Base-by-base conservation (phyloP, 2,888 invertebrate species). In the Dioctria linearis region DNA sequence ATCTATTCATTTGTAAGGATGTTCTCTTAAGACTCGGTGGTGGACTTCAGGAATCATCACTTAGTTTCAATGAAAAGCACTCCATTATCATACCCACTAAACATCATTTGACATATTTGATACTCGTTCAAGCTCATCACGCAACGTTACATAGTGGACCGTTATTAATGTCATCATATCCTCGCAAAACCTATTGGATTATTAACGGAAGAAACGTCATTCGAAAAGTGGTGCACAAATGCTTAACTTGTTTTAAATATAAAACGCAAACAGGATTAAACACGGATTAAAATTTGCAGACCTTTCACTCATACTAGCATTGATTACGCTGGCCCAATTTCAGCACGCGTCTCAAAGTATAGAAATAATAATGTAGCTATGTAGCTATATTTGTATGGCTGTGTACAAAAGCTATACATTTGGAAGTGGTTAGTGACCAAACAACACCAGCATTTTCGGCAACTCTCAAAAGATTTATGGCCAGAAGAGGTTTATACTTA, bases 381-480 rank as follows among this genome's bases (percentile, higher is more conserved):
- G 75, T 82, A 40, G 43, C 80, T 4, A 67, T 82, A 11, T 82
- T 83, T 49, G 63, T 82, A 40, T 82, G 78, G 40, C 79, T 83
- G 51, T 59, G 63, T 51, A 83, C 83, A 40, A 81, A 81, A 57
- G 79, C 82, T 6, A 63, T 79, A n/a, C 83, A 83, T 39, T 49
- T 83, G n/a, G 82, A 82, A 51, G 63, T 81, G 11, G 83, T 82
- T 5, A 78, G 80, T 11, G 81, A 82, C 75, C 69, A 82, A 13
- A 81, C 76, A 11, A 80, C 82, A 4, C 57, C 43, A 71, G 81
- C 76, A 8, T 83, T 82, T 67, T 37, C 83, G 9, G 81, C 81
- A n/a, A 11, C 57, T 8, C n/a, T 57, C 4, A 57, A 13, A 57
- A 57, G 57, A 11, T 57, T 57, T 57, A 11, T 11, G 11, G 57